Base-by-base conservation (phyloP, 2,888 invertebrate species). In the Diadegma fenestrale region DNA sequence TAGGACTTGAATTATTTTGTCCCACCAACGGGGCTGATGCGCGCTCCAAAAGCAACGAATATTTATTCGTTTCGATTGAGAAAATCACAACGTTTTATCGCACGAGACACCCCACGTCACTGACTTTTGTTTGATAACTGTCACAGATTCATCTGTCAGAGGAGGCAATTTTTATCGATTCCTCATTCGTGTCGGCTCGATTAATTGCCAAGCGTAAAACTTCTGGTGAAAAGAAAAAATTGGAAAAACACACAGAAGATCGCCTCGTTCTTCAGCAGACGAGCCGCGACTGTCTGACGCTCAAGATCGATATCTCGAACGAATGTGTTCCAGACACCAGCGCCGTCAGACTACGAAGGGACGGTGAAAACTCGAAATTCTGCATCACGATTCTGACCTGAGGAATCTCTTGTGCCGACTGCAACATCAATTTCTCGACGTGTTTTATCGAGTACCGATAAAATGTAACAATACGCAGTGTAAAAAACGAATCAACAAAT, bases 221-320 rank as follows among this genome's bases (percentile, higher is more conserved):
- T 61, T 71, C 17, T 51, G 17, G 37, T 1, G 37, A 37, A 37
- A 48, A 58, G 8, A 51, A 43, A 54, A 63, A 61, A 37, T 58
- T 19, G 45, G 71, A 71, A 45, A 68, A 82, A 77, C 33, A 45
- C 58, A 61, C 45, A 71, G 54, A 80, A 72, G 37, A 63, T 41
- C 30, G 58, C 83, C 37, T 82, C 64, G 12, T 78, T 86, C 66
- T 48, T 51, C 73, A 72, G 82, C 82, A 85, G 85, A 75, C 87
- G 61, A 83, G 68, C 77, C 85, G 86, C 86, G 82, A 86, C 86
- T 86, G 86, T 73, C 79, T 72, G 37, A 51, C 80, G 86, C 80
- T 82, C 77, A 73, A 86, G 89, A 89, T 89, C 89, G 89, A 89
- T 89, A 87, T 85, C 83, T 88, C 84, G 75, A 77, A 82, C 48